phyloP scores from a whole-genome alignment of 1,140 invertebrate species.

The Drosophila melanica region DNA sequence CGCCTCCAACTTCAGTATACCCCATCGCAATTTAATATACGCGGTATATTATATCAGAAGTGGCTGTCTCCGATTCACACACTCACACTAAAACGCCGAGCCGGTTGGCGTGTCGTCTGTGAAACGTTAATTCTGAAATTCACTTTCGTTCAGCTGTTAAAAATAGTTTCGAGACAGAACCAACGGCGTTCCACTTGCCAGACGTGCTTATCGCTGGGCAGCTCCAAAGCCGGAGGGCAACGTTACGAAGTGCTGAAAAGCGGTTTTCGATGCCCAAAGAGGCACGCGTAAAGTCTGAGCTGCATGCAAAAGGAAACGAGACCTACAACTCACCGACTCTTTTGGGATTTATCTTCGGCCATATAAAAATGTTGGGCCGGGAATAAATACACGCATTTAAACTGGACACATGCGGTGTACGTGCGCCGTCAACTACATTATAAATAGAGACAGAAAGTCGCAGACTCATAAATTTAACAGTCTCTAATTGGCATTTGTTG shows the following conservation, averaged over 20 bases:
- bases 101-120: slow-evolving; percentile 34
- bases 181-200: slow-evolving; percentile 49
- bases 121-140: slow-evolving; percentile 61
- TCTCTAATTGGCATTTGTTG: slow-evolving; percentile 62
- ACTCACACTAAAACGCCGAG: slow-evolving; percentile 14
- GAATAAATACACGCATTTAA: slow-evolving; percentile 22
- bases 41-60: slow-evolving; percentile 39
- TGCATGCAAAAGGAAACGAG: slow-evolving; percentile 12
- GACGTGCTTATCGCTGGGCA: slow-evolving; percentile 15
- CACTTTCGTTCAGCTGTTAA: slow-evolving; percentile 74
- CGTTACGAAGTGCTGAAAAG: slow-evolving; percentile 9
- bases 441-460: slow-evolving; percentile 42
- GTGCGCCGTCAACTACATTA: slow-evolving; percentile 11
- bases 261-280: slow-evolving; percentile 24
- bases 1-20: slow-evolving; percentile 1
- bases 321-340: slow-evolving; percentile 20
- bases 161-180: slow-evolving; percentile 57
- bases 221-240: neutral
- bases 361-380: neutral
- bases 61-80: slow-evolving; percentile 41
- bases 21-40: neutral
- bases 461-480: slow-evolving; percentile 49
- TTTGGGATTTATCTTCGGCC: slow-evolving; percentile 20
- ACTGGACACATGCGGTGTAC: slow-evolving; percentile 43
- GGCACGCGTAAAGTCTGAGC: slow-evolving; percentile 17